Evolutionary conservation across 2,113 vertebrate species (phyloP).

Genomic region (Lepisosteus oculatus): DNA sequence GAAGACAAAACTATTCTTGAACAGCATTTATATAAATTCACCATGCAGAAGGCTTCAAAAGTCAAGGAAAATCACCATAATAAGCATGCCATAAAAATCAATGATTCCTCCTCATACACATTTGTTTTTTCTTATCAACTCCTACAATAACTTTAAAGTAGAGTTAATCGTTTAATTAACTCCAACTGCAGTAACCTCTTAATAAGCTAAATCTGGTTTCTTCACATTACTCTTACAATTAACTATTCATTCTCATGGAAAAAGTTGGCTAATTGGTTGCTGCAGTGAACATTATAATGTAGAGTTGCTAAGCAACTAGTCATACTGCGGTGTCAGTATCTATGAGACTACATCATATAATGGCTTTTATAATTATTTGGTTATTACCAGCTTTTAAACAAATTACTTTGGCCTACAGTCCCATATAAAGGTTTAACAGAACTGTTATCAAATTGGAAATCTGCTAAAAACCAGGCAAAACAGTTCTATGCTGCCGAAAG

Average conservation of each 20-base stretch:
- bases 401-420: constrained; percentile 23
- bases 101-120: not conserved
- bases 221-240: constrained; percentile 56
- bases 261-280: constrained; percentile 56
- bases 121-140: not conserved
- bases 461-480: constrained; percentile 15
- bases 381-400: constrained; percentile 47
- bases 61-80: no score
- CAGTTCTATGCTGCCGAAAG: constrained; percentile 6
- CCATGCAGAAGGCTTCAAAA: no score
- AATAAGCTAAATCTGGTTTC: constrained; percentile 51
- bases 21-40: no score
- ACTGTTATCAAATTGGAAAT: constrained; percentile 27
- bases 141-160: constrained; percentile 4
- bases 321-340: constrained; percentile 38
- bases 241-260: constrained; percentile 50
- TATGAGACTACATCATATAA: constrained; percentile 45
- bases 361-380: constrained; percentile 55
- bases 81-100: no score
- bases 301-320: constrained; percentile 63
- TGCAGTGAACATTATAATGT: constrained; percentile 41
- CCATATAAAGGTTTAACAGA: not conserved
- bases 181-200: constrained; percentile 40
- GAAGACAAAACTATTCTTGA: no score
- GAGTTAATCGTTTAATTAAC: constrained; percentile 19